Conservation (phyloP, 2,113 vertebrate genomes). For the Laticauda laticaudata region DNA sequence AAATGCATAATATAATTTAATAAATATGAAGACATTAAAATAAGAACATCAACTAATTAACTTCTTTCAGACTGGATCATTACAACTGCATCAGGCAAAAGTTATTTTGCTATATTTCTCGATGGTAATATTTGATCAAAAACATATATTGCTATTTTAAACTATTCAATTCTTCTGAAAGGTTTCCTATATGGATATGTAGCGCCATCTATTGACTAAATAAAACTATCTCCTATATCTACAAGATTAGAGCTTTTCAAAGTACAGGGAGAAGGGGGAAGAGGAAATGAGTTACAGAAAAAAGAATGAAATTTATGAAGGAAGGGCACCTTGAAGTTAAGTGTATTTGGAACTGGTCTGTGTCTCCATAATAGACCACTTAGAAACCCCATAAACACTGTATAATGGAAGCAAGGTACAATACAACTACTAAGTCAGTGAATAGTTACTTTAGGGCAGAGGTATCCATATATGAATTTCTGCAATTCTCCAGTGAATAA, state of each 20-base stretch:
- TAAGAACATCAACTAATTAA: neutral
- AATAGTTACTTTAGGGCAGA: neutral
- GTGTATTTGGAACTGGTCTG: neutral
- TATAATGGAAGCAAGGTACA: neutral
- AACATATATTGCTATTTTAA: neutral
- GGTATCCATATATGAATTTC: neutral
- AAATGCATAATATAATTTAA: neutral
- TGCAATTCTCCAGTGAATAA: neutral
- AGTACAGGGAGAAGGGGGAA: neutral
- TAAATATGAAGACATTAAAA: neutral
- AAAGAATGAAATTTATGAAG: neutral
- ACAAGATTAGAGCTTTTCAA: neutral
- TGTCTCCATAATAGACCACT: neutral
- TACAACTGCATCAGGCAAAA: neutral
- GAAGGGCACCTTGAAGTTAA: neutral
- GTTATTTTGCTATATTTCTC: neutral
- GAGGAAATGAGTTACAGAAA: neutral
- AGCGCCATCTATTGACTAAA: conserved; percentile 60
- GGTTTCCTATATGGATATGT: conserved; percentile 16
- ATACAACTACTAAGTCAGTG: neutral
- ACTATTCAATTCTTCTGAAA: neutral
- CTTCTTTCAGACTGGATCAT: neutral
- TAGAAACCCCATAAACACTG: neutral
- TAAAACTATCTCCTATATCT: neutral
- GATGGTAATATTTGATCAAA: fast-evolving